These are phyloP conservation scores for Lepidocyrtinus sp. DNA, from an alignment of 2,888 invertebrate species.

Conservation along the genomic window DNA sequence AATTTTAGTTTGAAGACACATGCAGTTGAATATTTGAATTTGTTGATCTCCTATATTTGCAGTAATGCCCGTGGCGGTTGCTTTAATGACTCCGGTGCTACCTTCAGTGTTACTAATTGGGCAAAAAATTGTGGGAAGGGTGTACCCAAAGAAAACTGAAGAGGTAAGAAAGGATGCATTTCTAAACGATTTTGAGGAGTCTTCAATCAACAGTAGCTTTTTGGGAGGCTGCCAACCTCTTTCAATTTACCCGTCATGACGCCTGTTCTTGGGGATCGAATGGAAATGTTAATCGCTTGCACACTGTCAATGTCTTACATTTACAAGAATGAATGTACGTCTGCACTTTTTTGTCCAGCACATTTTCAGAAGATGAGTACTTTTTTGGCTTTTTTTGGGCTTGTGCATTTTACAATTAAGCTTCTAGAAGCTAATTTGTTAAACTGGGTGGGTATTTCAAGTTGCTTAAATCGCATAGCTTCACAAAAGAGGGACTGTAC, in stretches of 20 bases:
- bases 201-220: slow-evolving; percentile 1
- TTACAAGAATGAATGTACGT: background rate
- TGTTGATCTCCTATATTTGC: slow-evolving; percentile 71
- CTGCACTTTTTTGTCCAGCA: background rate
- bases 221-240: slow-evolving; percentile 10
- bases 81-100: slow-evolving; percentile 94
- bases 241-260: slow-evolving; percentile 17
- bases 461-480: background rate
- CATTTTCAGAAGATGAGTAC: background rate
- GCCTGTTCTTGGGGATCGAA: background rate
- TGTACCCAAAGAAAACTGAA: background rate
- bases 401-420: background rate
- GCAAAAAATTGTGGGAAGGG: background rate
- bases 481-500: background rate
- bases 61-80: slow-evolving; percentile 92
- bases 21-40: slow-evolving; percentile 13
- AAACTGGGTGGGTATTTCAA: background rate
- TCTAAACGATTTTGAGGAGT: background rate
- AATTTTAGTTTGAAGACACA: background rate
- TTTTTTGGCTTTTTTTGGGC: background rate
- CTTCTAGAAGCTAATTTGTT: background rate
- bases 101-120: no score
- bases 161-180: slow-evolving; percentile 39
- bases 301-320: background rate
- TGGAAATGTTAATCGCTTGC: background rate